These are phyloP conservation scores for Microtus ochrogaster DNA, from an alignment of 2,113 vertebrate genomes.

Conservation along the genomic window DNA sequence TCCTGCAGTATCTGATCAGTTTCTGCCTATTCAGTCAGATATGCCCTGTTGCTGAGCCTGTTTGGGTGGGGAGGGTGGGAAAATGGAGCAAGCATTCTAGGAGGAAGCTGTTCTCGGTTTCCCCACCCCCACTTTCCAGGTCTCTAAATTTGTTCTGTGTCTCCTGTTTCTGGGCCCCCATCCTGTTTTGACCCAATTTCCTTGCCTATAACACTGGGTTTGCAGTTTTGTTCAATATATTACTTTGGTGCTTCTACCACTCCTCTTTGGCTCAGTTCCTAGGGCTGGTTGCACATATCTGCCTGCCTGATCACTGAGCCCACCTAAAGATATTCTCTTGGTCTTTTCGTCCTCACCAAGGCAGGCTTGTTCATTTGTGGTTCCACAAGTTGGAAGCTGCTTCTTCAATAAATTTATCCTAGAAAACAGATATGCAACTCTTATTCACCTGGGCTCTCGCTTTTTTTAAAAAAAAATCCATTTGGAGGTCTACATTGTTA, in stretches of 20 bases:
- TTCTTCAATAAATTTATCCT: slow-evolving; percentile 17
- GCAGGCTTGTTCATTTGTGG: background rate
- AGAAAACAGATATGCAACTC: slow-evolving; percentile 1
- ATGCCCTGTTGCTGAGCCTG: slow-evolving; percentile 56
- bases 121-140: background rate
- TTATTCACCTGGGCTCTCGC: background rate
- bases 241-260: background rate
- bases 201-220: background rate
- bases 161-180: background rate
- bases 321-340: slow-evolving; percentile 10
- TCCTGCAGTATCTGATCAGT: slow-evolving; percentile 65
- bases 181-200: background rate
- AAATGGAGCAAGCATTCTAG: slow-evolving; percentile 54
- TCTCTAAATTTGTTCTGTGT: background rate
- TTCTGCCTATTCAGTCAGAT: slow-evolving; percentile 72
- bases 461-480: background rate
- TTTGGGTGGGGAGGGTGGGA: slow-evolving; percentile 62
- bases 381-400: slow-evolving; percentile 15
- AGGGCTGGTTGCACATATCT: slow-evolving; percentile 36
- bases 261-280: background rate
- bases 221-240: background rate
- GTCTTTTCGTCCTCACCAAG: slow-evolving; percentile 15
- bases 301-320: background rate
- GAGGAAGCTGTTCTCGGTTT: slow-evolving; percentile 39
- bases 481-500: background rate